Evolutionary conservation across 2,888 invertebrate genomes (phyloP).

Genomic region (Drosophila rubida): DNA sequence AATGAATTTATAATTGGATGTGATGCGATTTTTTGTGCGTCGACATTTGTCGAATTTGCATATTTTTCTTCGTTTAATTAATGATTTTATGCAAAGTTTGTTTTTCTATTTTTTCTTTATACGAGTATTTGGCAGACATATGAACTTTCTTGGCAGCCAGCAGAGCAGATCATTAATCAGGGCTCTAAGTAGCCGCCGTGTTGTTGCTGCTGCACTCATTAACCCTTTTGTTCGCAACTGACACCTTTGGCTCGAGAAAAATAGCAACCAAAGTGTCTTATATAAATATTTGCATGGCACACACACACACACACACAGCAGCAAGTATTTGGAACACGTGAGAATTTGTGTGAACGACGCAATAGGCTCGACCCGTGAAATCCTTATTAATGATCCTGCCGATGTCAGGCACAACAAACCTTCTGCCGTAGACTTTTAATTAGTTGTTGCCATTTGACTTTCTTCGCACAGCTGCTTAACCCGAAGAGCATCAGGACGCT

Average conservation of each 20-base stretch:
- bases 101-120: conserved; percentile 9
- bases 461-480: conserved; percentile 40
- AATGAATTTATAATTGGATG: conserved; percentile 78
- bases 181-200: conserved; percentile 57
- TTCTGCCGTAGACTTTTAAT: conserved; percentile 63
- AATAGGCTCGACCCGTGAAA: conserved; percentile 47
- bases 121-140: conserved; percentile 57
- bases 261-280: conserved; percentile 68
- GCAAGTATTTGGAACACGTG: conserved; percentile 46
- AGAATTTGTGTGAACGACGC: conserved; percentile 48
- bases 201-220: conserved; percentile 78
- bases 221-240: conserved; percentile 82
- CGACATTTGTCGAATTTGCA: conserved; percentile 52
- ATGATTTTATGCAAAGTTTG: conserved; percentile 80
- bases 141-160: conserved; percentile 20
- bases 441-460: conserved; percentile 61
- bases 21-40: conserved; percentile 51
- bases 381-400: conserved; percentile 75
- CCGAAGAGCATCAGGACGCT: conserved; percentile 2
- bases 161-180: conserved; percentile 75
- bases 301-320: conserved; percentile 17
- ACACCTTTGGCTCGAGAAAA: conserved; percentile 38
- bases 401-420: conserved; percentile 43
- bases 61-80: conserved; percentile 75
- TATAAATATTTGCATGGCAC: conserved; percentile 77